A percentile compares a stretch with the other conserved stretches of the same genome.
Conservation (phyloP, 2,888 invertebrate genomes). For the Meliscaeva auricollis region DNA sequence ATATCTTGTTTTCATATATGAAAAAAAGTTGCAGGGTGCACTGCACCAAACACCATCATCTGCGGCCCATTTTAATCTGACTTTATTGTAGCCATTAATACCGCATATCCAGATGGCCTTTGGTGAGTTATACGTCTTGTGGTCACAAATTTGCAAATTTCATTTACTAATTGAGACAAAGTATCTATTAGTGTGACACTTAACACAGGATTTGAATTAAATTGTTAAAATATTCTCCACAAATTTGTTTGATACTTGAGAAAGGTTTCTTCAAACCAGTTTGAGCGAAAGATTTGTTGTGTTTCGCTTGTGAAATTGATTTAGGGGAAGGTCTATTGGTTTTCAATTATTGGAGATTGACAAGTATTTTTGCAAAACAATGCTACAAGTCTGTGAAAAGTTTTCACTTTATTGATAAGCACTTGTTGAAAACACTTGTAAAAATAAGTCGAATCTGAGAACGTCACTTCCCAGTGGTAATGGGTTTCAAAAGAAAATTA, state of each 20-base stretch:
- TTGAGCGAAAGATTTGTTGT: slow-evolving; percentile 20
- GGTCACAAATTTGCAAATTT: slow-evolving; percentile 69
- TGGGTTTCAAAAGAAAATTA: too few species aligned
- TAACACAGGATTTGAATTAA: slow-evolving; percentile 71
- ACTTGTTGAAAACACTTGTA: too few species aligned
- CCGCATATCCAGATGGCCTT: slow-evolving; percentile 46
- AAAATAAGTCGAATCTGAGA: too few species aligned
- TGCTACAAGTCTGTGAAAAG: too few species aligned
- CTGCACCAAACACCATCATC: slow-evolving; percentile 45
- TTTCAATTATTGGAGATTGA: too few species aligned
- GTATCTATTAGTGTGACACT: slow-evolving; percentile 68
- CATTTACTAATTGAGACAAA: slow-evolving; percentile 75
- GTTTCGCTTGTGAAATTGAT: background rate
- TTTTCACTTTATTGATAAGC: too few species aligned
- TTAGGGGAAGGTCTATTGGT: background rate
- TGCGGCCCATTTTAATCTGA: slow-evolving; percentile 69
- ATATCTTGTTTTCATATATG: slow-evolving; percentile 47
- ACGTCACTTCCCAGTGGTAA: too few species aligned
- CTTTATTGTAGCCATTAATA: slow-evolving; percentile 70
- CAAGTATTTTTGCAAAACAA: too few species aligned
- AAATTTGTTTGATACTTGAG: background rate
- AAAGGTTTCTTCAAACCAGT: slow-evolving; percentile 8
- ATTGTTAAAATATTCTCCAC: slow-evolving; percentile 57
- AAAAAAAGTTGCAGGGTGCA: slow-evolving; percentile 27
- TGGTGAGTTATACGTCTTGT: slow-evolving; percentile 61